Evolutionary conservation across 1,140 invertebrate species (phyloP), one percentile per base, ranked within the genome.

Genomic region (Homalodisca vitripennis): DNA sequence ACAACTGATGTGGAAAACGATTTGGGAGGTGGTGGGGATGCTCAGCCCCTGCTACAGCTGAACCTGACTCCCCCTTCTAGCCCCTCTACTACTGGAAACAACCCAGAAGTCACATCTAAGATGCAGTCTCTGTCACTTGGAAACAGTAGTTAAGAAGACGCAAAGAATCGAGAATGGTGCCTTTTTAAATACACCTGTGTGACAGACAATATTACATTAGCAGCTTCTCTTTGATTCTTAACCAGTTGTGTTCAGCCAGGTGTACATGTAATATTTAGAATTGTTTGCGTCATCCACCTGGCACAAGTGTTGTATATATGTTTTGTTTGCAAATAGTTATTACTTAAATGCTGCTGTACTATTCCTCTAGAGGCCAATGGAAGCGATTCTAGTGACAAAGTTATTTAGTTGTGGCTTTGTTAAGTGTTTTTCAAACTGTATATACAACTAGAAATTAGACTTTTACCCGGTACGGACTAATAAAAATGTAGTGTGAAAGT

Each of bases 231-330:
- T 60, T 53, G 34, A 41, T 41, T 22, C 12, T 60, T 29, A 27
- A 60, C 55, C 55, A 24, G 55, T 60, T 60, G 55, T 60, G 55
- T 60, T 60, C 55, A 60, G n/a, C 14, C 55, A 60, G 55, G 55
- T 60, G 26, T 30, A 6, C 55, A 60, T 22, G 55, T 27, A 29
- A 12, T 27, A 12, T 60, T 60, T 60, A 13, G 14, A 60, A 30
- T 13, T 60, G 26, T 27, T 60, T 60, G n/a, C n/a, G 17, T 41
- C 34, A 10, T 17, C 34, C 17, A 60, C 55, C 55, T 60, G 55
- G 55, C 17, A 41, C 6, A 60, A 60, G 22, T 53, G 22, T 60
- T 60, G 55, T 60, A 60, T 27, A 60, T 60, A 60, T 14, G 14
- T 60, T 60, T 2, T 60, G 26, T 60, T 26, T 27, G 6, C 3